A percentile compares a stretch with the other conserved stretches of the same genome.
Evolutionary conservation across 2,888 invertebrate species (phyloP).

Genomic region (Timema podura): DNA sequence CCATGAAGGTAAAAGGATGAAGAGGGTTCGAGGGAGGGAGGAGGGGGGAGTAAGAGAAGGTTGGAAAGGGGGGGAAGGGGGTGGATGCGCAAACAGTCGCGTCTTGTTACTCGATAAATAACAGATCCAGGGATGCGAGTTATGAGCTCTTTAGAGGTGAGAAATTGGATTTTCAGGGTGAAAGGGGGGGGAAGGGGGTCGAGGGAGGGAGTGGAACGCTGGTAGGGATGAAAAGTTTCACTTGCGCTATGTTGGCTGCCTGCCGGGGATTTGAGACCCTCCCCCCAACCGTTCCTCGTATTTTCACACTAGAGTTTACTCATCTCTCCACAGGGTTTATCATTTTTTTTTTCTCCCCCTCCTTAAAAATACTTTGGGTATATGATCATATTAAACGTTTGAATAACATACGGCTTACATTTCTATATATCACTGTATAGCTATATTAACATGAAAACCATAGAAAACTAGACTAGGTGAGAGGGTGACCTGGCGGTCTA

Average conservation of each 20-base stretch:
- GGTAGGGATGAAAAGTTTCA: slow-evolving; percentile 13
- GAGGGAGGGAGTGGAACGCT: neutral
- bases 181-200: slow-evolving; percentile 10
- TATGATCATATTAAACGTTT: too few relatives aligned
- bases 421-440: too few relatives aligned
- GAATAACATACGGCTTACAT: too few relatives aligned
- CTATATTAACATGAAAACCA: too few relatives aligned
- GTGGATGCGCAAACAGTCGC: slow-evolving; percentile 27
- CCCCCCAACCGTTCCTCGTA: neutral
- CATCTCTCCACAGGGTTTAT: neutral
- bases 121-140: slow-evolving; percentile 28
- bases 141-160: slow-evolving; percentile 32
- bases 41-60: slow-evolving; percentile 13
- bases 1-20: neutral
- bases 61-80: slow-evolving; percentile 3
- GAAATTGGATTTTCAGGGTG: slow-evolving; percentile 29
- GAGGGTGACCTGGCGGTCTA: too few relatives aligned
- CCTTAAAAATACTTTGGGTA: neutral
- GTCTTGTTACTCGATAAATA: slow-evolving; percentile 31
- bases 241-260: neutral
- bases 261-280: neutral
- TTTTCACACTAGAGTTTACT: too few relatives aligned
- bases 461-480: too few relatives aligned
- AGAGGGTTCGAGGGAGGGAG: neutral
- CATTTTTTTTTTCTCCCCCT: slow-evolving; percentile 5